phyloP scores from a whole-genome alignment of 2,113 vertebrate species.

The Hippocampus barbouri region DNA sequence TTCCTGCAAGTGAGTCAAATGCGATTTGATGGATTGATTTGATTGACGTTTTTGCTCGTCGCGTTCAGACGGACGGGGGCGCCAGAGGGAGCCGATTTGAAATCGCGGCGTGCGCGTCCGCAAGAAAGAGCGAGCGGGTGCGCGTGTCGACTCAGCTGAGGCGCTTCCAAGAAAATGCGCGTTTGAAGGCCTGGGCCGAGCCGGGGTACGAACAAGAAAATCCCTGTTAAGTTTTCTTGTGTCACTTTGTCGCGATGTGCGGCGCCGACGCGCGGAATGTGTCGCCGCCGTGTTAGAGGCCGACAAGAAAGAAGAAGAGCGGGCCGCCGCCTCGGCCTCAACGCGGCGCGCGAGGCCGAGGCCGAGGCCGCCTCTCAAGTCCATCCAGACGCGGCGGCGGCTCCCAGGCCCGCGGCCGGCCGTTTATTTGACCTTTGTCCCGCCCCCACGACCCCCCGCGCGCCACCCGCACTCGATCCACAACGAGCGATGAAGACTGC shows the following conservation, averaged over 20 bases:
- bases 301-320: constrained; percentile 24
- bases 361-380: constrained; percentile 41
- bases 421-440: constrained; percentile 67
- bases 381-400: constrained; percentile 52
- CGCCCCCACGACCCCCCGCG: neutral
- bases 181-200: constrained; percentile 29
- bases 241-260: constrained; percentile 70
- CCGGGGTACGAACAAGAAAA: constrained; percentile 83
- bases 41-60: neutral
- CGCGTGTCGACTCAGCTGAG: too few relatives aligned
- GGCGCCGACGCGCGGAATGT: constrained; percentile 73
- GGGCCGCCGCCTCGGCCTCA: constrained; percentile 1
- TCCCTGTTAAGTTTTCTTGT: constrained; percentile 82
- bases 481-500: neutral
- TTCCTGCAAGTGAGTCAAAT: constrained; percentile 82
- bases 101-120: too few relatives aligned
- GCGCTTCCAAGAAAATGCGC: neutral
- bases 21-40: neutral
- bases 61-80: too few relatives aligned
- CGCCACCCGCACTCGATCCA: neutral
- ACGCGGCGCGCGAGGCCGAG: constrained; percentile 32
- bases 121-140: too few relatives aligned
- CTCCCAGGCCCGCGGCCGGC: constrained; percentile 45
- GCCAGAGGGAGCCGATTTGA: too few relatives aligned
- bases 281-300: constrained; percentile 57